A percentile compares a stretch with the other conserved stretches of the same genome.
Evolutionary conservation across 2,888 invertebrate species (phyloP).

Genomic region (Subacronicta megacephala): DNA sequence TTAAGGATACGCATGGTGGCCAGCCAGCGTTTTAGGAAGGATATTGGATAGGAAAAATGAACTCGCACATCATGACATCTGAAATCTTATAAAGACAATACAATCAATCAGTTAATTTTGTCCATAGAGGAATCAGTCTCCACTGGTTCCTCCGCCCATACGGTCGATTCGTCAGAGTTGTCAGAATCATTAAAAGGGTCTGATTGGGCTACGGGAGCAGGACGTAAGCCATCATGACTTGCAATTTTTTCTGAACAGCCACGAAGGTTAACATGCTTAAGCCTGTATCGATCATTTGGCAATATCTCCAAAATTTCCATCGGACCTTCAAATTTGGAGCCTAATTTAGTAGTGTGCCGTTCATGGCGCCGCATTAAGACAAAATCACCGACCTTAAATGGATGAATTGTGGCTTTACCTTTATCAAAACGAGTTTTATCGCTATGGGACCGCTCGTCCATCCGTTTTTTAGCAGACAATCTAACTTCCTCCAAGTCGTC

Average conservation of each 20-base stretch:
- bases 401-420: not conserved
- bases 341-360: conserved; percentile 5
- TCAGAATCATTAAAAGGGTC: conserved; percentile 3
- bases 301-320: conserved; percentile 9
- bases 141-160: conserved; percentile 2
- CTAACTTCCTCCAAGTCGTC: not conserved
- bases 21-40: too few relatives aligned
- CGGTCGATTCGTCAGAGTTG: conserved; percentile 1
- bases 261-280: conserved; percentile 2
- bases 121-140: not conserved
- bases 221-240: conserved; percentile 5
- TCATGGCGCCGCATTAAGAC: conserved; percentile 6
- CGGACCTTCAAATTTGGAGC: conserved; percentile 10
- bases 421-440: conserved; percentile 7
- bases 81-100: too few relatives aligned
- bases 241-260: conserved; percentile 9
- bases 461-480: not conserved
- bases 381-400: conserved; percentile 8
- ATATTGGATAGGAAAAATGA: too few relatives aligned
- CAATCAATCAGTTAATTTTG: too few relatives aligned
- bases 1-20: too few relatives aligned
- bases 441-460: conserved; percentile 7
- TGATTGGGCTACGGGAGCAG: conserved; percentile 6
- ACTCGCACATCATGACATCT: too few relatives aligned
- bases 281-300: conserved; percentile 4